phyloP scores from a whole-genome alignment of 2,888 invertebrate genomes.

The Limnephilus lunatus region DNA sequence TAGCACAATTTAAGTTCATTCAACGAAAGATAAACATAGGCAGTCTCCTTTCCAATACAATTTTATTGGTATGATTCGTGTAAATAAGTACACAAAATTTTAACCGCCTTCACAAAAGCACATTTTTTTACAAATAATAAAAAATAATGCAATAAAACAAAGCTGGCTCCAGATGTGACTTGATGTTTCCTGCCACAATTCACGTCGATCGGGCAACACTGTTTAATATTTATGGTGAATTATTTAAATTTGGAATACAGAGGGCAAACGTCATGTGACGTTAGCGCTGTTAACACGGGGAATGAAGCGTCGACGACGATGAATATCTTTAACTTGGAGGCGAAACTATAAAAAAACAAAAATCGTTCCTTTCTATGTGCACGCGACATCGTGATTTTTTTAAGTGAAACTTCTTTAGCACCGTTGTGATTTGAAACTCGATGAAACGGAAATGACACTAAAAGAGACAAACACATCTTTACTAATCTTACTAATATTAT shows the following conservation, averaged over 20 bases:
- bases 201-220: slow-evolving; percentile 31
- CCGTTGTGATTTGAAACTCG: too few relatives aligned
- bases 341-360: neutral
- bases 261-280: slow-evolving; percentile 58
- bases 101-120: neutral
- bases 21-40: too few relatives aligned
- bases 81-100: too few relatives aligned
- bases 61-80: too few relatives aligned
- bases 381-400: neutral
- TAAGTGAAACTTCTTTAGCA: too few relatives aligned
- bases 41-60: too few relatives aligned
- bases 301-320: neutral
- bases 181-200: slow-evolving; percentile 24
- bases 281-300: neutral
- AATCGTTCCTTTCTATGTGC: neutral
- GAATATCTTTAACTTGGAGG: neutral
- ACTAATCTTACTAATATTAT: too few relatives aligned
- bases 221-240: slow-evolving; percentile 64
- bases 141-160: neutral
- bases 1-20: too few relatives aligned
- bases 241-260: slow-evolving; percentile 62
- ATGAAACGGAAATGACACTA: too few relatives aligned
- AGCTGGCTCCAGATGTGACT: neutral
- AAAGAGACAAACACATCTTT: too few relatives aligned
- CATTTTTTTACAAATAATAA: neutral